These are phyloP conservation scores for Linepithema humile DNA, from an alignment of 1,140 invertebrate species.

Conservation along the genomic window DNA sequence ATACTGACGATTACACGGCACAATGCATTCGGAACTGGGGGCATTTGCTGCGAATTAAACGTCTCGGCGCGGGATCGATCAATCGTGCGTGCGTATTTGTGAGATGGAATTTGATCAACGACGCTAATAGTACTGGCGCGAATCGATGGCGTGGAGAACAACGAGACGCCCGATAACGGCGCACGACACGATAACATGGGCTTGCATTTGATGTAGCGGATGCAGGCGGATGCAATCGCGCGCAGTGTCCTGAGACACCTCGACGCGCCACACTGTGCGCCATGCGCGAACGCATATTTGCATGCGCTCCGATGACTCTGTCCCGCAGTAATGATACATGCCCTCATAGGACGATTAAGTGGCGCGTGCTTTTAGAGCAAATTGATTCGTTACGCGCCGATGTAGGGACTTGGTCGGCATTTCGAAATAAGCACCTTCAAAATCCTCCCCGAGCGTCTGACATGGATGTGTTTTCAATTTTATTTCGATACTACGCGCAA, in stretches of 20 bases:
- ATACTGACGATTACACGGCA: conserved; percentile 46
- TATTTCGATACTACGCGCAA: no score
- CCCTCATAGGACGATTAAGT: conserved; percentile 15
- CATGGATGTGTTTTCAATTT: neutral
- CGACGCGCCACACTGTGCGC: neutral
- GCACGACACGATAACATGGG: conserved; percentile 3
- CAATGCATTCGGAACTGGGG: neutral
- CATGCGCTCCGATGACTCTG: conserved; percentile 1
- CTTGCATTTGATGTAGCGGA: conserved; percentile 1
- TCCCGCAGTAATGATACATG: conserved; percentile 12
- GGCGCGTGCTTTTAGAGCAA: conserved; percentile 9
- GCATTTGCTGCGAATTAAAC: neutral
- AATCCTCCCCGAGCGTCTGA: neutral
- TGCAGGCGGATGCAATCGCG: neutral
- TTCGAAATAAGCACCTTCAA: conserved; percentile 23
- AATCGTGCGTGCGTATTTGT: neutral
- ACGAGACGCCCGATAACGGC: conserved; percentile 19
- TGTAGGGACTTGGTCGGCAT: conserved; percentile 4
- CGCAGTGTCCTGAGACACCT: conserved; percentile 4
- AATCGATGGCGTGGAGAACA: conserved; percentile 15
- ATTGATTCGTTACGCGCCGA: conserved; percentile 33
- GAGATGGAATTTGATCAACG: conserved; percentile 10
- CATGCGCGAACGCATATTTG: conserved; percentile 29
- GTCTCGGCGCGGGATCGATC: conserved; percentile 4
- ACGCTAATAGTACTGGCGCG: conserved; percentile 18